Evolutionary conservation across 2,113 vertebrate species (phyloP).

Genomic region (Scomber scombrus): DNA sequence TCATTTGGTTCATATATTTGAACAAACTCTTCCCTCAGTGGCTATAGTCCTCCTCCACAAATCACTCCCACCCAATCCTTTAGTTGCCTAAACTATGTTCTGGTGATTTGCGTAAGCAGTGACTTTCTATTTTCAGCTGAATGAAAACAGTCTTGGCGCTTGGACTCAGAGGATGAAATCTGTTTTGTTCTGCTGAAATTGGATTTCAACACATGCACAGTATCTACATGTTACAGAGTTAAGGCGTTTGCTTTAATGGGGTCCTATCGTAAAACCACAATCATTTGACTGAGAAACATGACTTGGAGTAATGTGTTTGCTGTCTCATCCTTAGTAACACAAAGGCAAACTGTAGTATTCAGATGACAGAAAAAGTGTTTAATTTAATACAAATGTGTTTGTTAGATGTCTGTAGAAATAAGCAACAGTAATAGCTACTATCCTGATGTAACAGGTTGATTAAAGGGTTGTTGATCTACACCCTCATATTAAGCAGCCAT

Average conservation of each 20-base stretch:
- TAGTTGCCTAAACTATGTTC: constrained; percentile 77
- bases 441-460: constrained; percentile 46
- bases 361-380: not conserved
- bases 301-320: constrained; percentile 7
- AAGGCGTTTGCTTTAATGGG: constrained; percentile 25
- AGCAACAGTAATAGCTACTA: not conserved
- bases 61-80: constrained; percentile 75
- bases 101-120: constrained; percentile 83
- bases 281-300: constrained; percentile 11
- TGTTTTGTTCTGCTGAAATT: constrained; percentile 76
- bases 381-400: not conserved
- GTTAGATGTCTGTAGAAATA: not conserved
- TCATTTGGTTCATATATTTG: constrained; percentile 57
- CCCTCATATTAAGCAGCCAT: constrained; percentile 20
- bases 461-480: constrained; percentile 41
- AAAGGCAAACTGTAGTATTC: not conserved
- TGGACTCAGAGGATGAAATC: constrained; percentile 76
- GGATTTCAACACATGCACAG: constrained; percentile 59
- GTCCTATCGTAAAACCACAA: constrained; percentile 49
- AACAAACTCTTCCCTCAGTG: constrained; percentile 59
- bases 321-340: not conserved
- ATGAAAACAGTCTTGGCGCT: constrained; percentile 81
- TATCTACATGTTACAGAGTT: constrained; percentile 54
- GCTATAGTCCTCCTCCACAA: constrained; percentile 74
- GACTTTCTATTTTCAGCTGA: constrained; percentile 84